Base-by-base conservation (phyloP, 2,113 vertebrate genomes). In the Pedionomus torquatus region DNA sequence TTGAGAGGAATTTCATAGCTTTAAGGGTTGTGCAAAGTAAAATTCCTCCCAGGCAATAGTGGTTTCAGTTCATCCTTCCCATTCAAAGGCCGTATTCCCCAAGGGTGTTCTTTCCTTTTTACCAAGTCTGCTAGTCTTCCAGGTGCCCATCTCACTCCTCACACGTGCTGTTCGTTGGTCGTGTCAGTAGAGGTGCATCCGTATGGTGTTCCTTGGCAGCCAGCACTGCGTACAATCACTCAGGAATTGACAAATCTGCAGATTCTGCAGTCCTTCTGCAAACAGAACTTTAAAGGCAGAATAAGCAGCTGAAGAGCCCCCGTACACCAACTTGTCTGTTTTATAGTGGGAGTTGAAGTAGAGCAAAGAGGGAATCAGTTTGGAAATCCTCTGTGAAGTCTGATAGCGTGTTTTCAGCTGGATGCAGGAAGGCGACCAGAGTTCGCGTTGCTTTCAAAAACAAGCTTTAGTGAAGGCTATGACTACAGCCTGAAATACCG, bases 1-100 rank as follows among this genome's bases (percentile, higher is more conserved):
- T 98, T 97, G 96, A 97, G 98, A 98, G 98, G 98, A 98, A 98
- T 98, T 98, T 98, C 98, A 97, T 97, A 97, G 98, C 98, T 98
- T 98, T 98, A 97, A 96, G 97, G 96, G 96, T 98, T 98, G 97
- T 98, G 95, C 98, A 97, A 97, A 98, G 97, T 97, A 97, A 97
- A 98, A 98, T 98, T 98, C 97, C 98, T 98, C 97, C 94, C 98
- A 98, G 98, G 98, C 98, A 98, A 98, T 97, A 97, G 98, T 66
- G 76, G 78, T 94, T 94, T 96, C 81, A 78, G 75, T 93, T 94
- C 89, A 90, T 91, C 94, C 89, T 94, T 98, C 88, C 82, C 92
- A 57, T 95, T 97, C 95, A 91, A 77, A 95, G 86, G 70, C 87
- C 33, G 6, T 74, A 52, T 93, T 87, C 76, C 95, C 84, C 43